These are phyloP conservation scores for Drosophila kurseongensis DNA, from an alignment of 1,140 invertebrate genomes.

Conservation along the genomic window DNA sequence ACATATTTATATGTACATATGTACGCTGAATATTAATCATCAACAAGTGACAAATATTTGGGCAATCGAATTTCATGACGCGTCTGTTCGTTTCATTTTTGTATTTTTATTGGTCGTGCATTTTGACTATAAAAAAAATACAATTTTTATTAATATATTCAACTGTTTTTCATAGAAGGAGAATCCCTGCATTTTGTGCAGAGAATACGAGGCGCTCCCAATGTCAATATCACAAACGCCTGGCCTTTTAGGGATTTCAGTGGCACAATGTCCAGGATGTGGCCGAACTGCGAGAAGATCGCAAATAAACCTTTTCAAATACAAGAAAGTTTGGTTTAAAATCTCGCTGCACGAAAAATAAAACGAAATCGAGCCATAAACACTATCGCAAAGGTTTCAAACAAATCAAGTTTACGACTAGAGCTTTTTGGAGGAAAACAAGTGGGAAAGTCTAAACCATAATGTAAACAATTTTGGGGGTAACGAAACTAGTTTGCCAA, in stretches of 20 bases:
- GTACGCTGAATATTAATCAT: conserved; percentile 49
- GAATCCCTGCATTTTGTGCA: no score
- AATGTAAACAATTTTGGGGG: conserved; percentile 42
- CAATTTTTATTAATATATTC: no score
- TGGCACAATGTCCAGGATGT: no score
- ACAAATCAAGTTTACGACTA: conserved; percentile 33
- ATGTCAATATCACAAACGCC: no score
- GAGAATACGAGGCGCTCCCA: no score
- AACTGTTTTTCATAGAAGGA: no score
- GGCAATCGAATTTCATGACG: conserved; percentile 20
- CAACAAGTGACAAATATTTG: conserved; percentile 8
- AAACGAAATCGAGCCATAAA: background rate
- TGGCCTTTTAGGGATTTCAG: no score
- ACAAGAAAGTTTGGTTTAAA: no score
- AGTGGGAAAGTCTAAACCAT: conserved; percentile 15
- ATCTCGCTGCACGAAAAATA: background rate
- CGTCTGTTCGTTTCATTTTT: conserved; percentile 15
- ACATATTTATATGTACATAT: background rate
- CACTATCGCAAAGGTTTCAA: conserved; percentile 10
- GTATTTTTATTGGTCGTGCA: conserved; percentile 4
- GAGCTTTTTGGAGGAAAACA: conserved; percentile 42
- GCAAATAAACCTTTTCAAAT: no score
- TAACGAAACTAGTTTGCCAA: conserved; percentile 53
- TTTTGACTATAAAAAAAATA: background rate
- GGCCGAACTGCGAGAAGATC: no score